These are phyloP conservation scores for Epsilonema sp. DNA, from an alignment of 2,888 invertebrate species.

Conservation along the genomic window DNA sequence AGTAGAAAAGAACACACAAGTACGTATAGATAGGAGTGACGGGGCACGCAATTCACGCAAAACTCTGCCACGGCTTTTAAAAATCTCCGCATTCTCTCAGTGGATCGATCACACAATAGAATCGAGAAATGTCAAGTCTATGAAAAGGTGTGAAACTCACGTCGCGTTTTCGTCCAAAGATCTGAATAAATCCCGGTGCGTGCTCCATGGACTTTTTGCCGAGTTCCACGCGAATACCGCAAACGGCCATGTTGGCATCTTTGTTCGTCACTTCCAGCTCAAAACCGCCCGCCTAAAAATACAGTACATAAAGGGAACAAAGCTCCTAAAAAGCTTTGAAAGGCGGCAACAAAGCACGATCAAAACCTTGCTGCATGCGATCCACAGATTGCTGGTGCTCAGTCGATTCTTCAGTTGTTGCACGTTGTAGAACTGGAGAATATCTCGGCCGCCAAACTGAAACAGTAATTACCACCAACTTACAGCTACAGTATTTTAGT, in stretches of 20 bases:
- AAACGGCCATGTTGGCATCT: constrained; percentile 68
- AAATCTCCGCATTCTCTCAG: too few relatives aligned
- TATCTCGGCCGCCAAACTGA: constrained; percentile 68
- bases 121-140: too few relatives aligned
- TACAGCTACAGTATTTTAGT: too few relatives aligned
- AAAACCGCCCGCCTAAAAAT: constrained; percentile 51
- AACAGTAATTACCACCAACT: too few relatives aligned
- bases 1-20: too few relatives aligned
- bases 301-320: constrained; percentile 1
- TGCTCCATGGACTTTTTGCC: constrained; percentile 61
- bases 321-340: not conserved
- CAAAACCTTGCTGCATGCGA: constrained; percentile 63
- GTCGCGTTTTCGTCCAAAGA: constrained; percentile 22
- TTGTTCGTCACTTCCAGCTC: constrained; percentile 65
- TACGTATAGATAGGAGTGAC: too few relatives aligned
- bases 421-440: constrained; percentile 78
- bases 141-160: too few relatives aligned
- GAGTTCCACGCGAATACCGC: constrained; percentile 61
- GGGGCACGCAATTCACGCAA: too few relatives aligned
- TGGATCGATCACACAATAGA: too few relatives aligned
- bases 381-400: constrained; percentile 64
- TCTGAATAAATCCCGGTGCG: constrained; percentile 43
- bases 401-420: constrained; percentile 76
- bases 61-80: too few relatives aligned
- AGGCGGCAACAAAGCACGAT: constrained; percentile 2